A percentile compares a stretch with the other conserved stretches of the same genome.
Evolutionary conservation across 2,113 vertebrate species (phyloP).

Genomic region (Hypocryptadius cinnamomeus): DNA sequence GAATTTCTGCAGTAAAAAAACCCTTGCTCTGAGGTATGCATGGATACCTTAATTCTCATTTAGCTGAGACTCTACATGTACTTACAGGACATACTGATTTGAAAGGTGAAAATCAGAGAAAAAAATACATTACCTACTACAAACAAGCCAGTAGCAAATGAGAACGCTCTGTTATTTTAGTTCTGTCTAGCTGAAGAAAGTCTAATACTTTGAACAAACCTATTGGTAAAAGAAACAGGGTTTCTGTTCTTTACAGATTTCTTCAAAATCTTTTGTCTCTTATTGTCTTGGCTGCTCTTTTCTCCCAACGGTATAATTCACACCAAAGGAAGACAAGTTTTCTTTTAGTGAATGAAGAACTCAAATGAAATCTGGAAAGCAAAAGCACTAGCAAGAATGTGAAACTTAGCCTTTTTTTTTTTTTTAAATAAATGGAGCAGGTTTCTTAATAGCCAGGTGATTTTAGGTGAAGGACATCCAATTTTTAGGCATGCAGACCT

Average conservation of each 20-base stretch:
- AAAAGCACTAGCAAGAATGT: not conserved
- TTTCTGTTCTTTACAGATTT: not conserved
- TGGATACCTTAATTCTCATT: not conserved
- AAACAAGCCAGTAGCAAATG: not conserved
- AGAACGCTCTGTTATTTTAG: not conserved
- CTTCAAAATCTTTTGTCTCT: not conserved
- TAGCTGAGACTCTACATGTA: not conserved
- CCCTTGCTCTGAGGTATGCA: not conserved
- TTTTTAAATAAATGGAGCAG: not conserved
- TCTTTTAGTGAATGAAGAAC: not conserved
- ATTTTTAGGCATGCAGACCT: not conserved
- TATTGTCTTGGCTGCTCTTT: not conserved
- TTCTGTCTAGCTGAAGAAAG: not conserved
- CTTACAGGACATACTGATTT: not conserved
- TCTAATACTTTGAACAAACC: not conserved
- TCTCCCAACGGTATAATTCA: not conserved
- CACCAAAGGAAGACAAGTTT: not conserved
- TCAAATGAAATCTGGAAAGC: not conserved
- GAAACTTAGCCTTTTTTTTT: not conserved
- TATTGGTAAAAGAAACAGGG: not conserved
- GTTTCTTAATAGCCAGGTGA: not conserved
- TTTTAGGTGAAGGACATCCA: not conserved
- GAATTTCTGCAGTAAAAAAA: not conserved
- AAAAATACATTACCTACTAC: not conserved
- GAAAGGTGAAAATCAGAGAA: not conserved